Evolutionary conservation across 2,888 invertebrate species (phyloP).

Genomic region (Eledona agricola): DNA sequence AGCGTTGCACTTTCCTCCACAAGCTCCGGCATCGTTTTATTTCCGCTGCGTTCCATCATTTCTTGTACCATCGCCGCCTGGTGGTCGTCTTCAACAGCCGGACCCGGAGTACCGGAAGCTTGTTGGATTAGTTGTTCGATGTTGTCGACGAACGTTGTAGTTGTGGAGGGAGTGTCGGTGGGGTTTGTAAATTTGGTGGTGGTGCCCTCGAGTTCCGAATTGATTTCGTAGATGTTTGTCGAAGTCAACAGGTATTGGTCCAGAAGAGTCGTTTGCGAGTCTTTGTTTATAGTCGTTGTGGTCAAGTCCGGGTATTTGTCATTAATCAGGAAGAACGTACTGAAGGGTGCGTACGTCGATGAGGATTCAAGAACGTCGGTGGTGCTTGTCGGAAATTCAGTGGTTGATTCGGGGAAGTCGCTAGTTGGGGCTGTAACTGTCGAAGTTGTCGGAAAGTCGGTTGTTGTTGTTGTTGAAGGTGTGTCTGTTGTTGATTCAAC

Average conservation of each 20-base stretch:
- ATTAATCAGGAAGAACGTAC: constrained; percentile 22
- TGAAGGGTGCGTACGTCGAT: constrained; percentile 26
- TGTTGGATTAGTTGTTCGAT: constrained; percentile 57
- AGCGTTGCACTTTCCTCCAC: constrained; percentile 48
- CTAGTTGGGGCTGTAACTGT: constrained; percentile 13
- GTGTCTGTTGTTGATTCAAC: constrained; percentile 20
- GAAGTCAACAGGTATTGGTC: constrained; percentile 54
- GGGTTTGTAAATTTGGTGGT: constrained; percentile 32
- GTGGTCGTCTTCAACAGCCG: constrained; percentile 39
- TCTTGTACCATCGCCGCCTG: constrained; percentile 44
- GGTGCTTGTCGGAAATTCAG: constrained; percentile 17
- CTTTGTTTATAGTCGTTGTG: constrained; percentile 23
- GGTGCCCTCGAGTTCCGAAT: constrained; percentile 49
- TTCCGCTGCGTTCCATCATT: constrained; percentile 41
- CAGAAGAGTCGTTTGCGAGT: constrained; percentile 35
- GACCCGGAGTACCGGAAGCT: constrained; percentile 50
- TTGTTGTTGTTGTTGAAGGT: constrained; percentile 23
- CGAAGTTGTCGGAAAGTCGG: constrained; percentile 10
- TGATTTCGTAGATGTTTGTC: constrained; percentile 58
- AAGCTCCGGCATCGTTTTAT: constrained; percentile 47
- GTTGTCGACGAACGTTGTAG: constrained; percentile 53
- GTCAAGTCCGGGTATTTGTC: constrained; percentile 32
- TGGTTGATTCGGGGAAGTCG: constrained; percentile 9
- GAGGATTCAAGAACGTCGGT: constrained; percentile 5
- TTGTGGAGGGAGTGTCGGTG: constrained; percentile 13